Evolutionary conservation across 2,113 vertebrate genomes (phyloP).

Genomic region (Lophius piscatorius): DNA sequence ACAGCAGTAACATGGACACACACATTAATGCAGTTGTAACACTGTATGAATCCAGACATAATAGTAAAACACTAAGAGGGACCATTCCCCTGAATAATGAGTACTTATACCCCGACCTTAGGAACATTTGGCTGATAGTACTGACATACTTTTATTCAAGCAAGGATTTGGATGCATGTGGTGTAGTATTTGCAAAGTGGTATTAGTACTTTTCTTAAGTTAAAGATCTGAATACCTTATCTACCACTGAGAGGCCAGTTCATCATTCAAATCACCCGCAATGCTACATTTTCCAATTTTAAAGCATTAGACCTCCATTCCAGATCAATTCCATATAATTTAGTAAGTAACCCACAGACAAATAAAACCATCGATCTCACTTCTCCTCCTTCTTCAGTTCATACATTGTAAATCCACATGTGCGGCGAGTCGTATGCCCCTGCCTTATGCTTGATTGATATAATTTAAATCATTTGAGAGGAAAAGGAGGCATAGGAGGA

Average conservation of each 20-base stretch:
- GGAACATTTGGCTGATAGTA: too few species aligned
- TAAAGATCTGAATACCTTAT: too few species aligned
- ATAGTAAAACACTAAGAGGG: too few species aligned
- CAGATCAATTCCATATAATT: slow-evolving; percentile 38
- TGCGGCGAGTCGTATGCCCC: slow-evolving; percentile 27
- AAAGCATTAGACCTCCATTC: slow-evolving; percentile 27
- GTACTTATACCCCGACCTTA: too few species aligned
- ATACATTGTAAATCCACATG: slow-evolving; percentile 53
- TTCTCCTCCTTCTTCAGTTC: slow-evolving; percentile 43
- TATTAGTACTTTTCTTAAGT: too few species aligned
- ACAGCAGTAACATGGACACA: too few species aligned
- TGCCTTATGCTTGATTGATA: slow-evolving; percentile 64
- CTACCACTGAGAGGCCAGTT: not conserved
- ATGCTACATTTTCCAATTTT: slow-evolving; percentile 15
- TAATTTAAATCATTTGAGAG: slow-evolving; percentile 61
- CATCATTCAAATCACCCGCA: slow-evolving; percentile 16
- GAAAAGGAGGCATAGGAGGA: slow-evolving; percentile 33
- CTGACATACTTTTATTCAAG: too few species aligned
- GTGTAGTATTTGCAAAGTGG: too few species aligned
- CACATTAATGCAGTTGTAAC: too few species aligned
- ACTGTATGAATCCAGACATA: too few species aligned
- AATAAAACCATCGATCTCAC: slow-evolving; percentile 50
- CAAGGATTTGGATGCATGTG: too few species aligned
- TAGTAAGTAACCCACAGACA: slow-evolving; percentile 28
- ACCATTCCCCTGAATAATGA: too few species aligned